Evolutionary conservation across 2,113 vertebrate species (phyloP), one percentile per base, ranked within the genome.

Genomic region (Argyrosomus japonicus): DNA sequence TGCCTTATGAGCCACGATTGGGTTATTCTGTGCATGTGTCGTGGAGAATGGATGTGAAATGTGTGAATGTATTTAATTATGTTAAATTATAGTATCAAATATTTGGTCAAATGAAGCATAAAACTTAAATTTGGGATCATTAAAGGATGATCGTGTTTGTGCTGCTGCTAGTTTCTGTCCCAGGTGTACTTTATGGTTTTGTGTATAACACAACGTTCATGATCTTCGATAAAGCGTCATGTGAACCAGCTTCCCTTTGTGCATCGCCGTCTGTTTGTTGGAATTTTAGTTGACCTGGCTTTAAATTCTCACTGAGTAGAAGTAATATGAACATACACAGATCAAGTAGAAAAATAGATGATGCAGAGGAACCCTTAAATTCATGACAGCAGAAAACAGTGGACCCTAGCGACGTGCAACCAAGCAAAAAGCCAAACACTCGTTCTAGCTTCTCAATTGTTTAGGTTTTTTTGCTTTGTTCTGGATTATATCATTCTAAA

Each of bases 151-250:
- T 40, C 9, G 13, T 40, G 61, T n/a, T 53, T 63, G 68, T 75
- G 29, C 58, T 57, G 69, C 27, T 63, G 56, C 50, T 45, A 19
- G 57, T 50, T 29, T 64, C 11, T 27, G 50, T 62, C 19, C 21
- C 54, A 40, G 48, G 21, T 76, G 56, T 65, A 47, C 14, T 73
- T 25, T 8, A 47, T 79, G 48, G 36, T 18, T 69, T 57, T 81
- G 19, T 45, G 50, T 81, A 9, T 9, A 36, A 56, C 50, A 79
- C 60, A 58, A 21, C 68, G 27, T 78, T 75, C 45, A 13, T 79
- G 43, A 70, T 72, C 27, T 53, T 14, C 14, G 21, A 73, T 87
- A 77, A 82, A 79, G 45, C 56, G 68, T 78, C 9, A 62, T 48
- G 40, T 79, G 61, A 67, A 58, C 15, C 19, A 21, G 43, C 29